Evolutionary conservation across 2,888 invertebrate species (phyloP), one percentile per base, ranked within the genome.

Genomic region (Ormyrus nitidulus): DNA sequence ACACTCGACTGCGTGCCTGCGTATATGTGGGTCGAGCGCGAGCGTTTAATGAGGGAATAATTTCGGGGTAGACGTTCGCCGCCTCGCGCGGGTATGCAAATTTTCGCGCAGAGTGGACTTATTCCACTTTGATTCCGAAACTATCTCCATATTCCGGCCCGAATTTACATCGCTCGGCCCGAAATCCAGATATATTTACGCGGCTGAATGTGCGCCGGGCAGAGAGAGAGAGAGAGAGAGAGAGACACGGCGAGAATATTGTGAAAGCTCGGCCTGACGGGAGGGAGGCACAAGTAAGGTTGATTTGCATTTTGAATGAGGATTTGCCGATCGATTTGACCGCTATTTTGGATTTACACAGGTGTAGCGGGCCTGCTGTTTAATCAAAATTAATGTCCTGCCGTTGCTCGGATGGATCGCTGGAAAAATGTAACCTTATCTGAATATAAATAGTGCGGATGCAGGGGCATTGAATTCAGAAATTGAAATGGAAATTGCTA

Each of bases 261-360:
- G 10, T 51, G 72, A 10, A 9, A 53, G 34, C 48, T 53, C 68
- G 10, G 51, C 53, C 64, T 58, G 7, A 49, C 34, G 34, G 4
- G 34, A 34, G 34, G 34, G 34, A 34, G 34, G 4, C 34, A 34
- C 34, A 34, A 34, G 34, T 34, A 34, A 34, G 19, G 11, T 19
- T 64, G 13, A 77, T 77, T 64, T 77, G 77, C 69, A 77, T 77
- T 77, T 77, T 77, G 69, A 70, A 70, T 68, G 70, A 61, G 70
- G 48, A 54, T 56, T 59, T 48, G 34, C 58, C 56, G 56, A 56
- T 56, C 64, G 56, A 54, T 53, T 51, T 54, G 46, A 5, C 68
- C 4, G 19, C 13, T n/a, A 13, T 51, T 66, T 66, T 53, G 34
- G 34, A 13, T 53, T 19, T 4, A 6, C 34, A 4, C 34, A 34